Base-by-base conservation (phyloP, 2,888 invertebrate genomes). In the Chesias legatella region DNA sequence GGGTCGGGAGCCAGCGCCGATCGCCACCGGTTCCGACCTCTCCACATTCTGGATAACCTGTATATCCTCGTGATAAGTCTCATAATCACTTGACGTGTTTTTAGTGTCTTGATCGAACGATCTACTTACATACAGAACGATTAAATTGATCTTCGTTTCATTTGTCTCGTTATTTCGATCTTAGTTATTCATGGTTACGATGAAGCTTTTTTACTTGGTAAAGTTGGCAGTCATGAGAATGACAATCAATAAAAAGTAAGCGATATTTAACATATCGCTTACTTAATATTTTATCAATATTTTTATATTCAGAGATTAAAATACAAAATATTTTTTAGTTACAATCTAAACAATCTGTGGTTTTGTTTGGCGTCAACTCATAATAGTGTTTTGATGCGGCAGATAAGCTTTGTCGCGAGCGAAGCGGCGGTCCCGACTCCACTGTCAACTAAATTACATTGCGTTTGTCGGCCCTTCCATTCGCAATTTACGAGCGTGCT, bases 401-500 rank as follows among this genome's bases (percentile, higher is more conserved):
- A 72, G 86, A 88, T 86, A 85, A 76, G 71, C 76, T 73, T 76
- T 76, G 73, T 73, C 56, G 52, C 48, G 50, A 44, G 43, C 52
- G 59, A 54, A 38, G 62, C 66, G 58, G 58, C 60, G 49, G 50
- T 33, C 28, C 23, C 13, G n/a, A 24, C 20, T 64, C 70, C 69
- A 72, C 79, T 83, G 86, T 86, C 86, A 82, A 77, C 82, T 81
- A 79, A 85, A 84, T 86, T 79, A 82, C 80, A 58, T 67, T 60
- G 27, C 79, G 79, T 79, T 83, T 81, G 84, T 81, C 79, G 80
- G 83, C 70, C 69, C 75, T 71, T 75, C 64, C 63, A 60, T 64
- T 69, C 55, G 80, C 84, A 79, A 85, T 84, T 85, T 84, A 83
- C 81, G 82, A 76, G 68, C 71, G 54, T 57, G 63, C 63, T 53